Percentiles rank a stretch among this genome's conserved stretches.
These are phyloP conservation scores for Patella ulyssiponensis DNA, from an alignment of 2,888 invertebrate genomes.

Conservation along the genomic window DNA sequence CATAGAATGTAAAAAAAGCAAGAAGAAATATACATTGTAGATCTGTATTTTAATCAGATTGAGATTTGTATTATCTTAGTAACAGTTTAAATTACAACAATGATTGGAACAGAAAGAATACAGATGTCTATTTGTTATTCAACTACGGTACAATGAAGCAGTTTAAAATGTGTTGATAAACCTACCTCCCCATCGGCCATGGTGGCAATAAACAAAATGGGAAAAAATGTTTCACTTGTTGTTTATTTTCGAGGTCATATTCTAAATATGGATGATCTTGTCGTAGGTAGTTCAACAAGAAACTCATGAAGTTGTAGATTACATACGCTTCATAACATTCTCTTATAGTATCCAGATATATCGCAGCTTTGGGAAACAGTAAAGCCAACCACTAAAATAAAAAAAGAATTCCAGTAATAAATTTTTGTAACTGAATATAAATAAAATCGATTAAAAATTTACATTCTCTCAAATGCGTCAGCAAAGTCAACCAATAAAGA, in stretches of 20 bases:
- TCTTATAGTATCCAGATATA: conserved; percentile 92
- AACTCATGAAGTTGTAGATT: conserved; percentile 98
- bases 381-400: conserved; percentile 86
- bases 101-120: too few species aligned
- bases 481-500: too few species aligned
- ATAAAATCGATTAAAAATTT: not conserved
- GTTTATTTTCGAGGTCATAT: conserved; percentile 77
- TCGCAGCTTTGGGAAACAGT: conserved; percentile 87
- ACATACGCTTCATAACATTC: conserved; percentile 99
- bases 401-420: not conserved
- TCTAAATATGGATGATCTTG: conserved; percentile 86
- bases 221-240: conserved; percentile 90
- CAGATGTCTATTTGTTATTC: too few species aligned
- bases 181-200: conserved; percentile 91
- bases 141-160: too few species aligned
- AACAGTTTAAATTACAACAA: too few species aligned
- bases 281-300: conserved; percentile 90
- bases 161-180: not conserved
- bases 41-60: too few species aligned
- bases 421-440: not conserved
- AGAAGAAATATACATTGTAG: too few species aligned
- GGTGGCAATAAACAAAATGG: conserved; percentile 89
- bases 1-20: too few species aligned
- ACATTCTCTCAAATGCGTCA: not conserved
- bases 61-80: too few species aligned